Evolutionary conservation across 2,113 vertebrate genomes (phyloP), one percentile per base, ranked within the genome.

Genomic region (Azemiops feae): DNA sequence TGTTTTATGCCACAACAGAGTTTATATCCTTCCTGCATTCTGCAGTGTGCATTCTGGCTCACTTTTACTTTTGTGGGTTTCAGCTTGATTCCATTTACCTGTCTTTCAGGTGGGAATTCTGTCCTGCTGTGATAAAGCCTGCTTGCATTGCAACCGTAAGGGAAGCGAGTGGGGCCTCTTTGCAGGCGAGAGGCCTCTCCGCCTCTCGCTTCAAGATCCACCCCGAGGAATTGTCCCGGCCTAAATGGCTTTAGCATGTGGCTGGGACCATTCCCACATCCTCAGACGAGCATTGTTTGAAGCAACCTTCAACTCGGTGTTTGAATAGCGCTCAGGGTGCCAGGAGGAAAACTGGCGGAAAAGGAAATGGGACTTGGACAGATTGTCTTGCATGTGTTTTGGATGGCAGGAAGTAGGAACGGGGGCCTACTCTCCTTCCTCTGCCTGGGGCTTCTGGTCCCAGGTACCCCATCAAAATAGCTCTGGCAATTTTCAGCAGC

Each of bases 181-280:
- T 57, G 34, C 93, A 92, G 54, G 85, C 85, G 11, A 92, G 91
- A 87, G 57, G 93, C 92, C 54, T 87, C 25, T 57, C 92, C 87
- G 94, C 94, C 0, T 25, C 94, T 96, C 95, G 93, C 95, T 86
- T 94, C 53, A 85, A 88, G 96, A 96, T 96, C 95, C 94, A 94
- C 95, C 94, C 90, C 91, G 91, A 95, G 92, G 96, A 96, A 93
- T 97, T 96, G 96, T 97, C 98, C 95, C 94, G 92, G 95, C 96
- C 39, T 98, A 98, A 81, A 99, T 98, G 95, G 97, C 93, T 98
- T 98, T 98, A 92, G 95, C 98, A 98, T 98, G 98, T 98, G 98
- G 96, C 94, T 91, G 93, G 95, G 95, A 96, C 97, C 97, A 91
- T 95, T 95, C 95, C 91, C 91, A 96, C 94, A 94, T 97, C 96